phyloP scores from a whole-genome alignment of 2,113 vertebrate genomes.

The Scomber scombrus region DNA sequence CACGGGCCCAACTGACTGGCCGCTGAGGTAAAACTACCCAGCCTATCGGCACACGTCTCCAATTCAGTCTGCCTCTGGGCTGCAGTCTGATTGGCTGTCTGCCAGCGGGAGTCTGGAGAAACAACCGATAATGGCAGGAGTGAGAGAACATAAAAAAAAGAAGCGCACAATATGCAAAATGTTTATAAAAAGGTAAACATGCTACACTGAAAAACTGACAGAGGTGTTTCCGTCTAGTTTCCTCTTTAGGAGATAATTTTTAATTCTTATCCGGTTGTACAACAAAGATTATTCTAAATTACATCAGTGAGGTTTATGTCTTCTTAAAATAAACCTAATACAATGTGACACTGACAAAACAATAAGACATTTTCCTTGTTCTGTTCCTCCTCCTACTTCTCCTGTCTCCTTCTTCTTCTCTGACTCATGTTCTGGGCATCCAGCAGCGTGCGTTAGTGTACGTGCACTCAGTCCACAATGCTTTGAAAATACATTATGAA shows the following conservation, averaged over 20 bases:
- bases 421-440: slow-evolving; percentile 60
- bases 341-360: neutral
- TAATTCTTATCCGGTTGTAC: neutral
- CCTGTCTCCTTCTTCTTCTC: slow-evolving; percentile 17
- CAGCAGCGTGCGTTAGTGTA: neutral
- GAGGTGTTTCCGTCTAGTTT: neutral
- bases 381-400: slow-evolving; percentile 25
- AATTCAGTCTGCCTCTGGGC: slow-evolving; percentile 92
- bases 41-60: slow-evolving; percentile 91
- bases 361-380: slow-evolving; percentile 18
- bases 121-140: neutral
- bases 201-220: neutral
- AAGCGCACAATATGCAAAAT: neutral
- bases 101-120: slow-evolving; percentile 91
- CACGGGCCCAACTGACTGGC: slow-evolving; percentile 94
- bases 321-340: neutral
- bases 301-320: slow-evolving; percentile 1
- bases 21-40: slow-evolving; percentile 91
- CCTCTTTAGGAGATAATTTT: neutral
- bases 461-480: slow-evolving; percentile 6
- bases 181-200: neutral
- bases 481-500: slow-evolving; percentile 49
- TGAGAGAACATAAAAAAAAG: slow-evolving; percentile 18
- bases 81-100: slow-evolving; percentile 89
- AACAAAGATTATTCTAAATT: neutral